Evolutionary conservation across 2,888 invertebrate species (phyloP), one percentile per base, ranked within the genome.

Genomic region (Eupelmus urozonus): DNA sequence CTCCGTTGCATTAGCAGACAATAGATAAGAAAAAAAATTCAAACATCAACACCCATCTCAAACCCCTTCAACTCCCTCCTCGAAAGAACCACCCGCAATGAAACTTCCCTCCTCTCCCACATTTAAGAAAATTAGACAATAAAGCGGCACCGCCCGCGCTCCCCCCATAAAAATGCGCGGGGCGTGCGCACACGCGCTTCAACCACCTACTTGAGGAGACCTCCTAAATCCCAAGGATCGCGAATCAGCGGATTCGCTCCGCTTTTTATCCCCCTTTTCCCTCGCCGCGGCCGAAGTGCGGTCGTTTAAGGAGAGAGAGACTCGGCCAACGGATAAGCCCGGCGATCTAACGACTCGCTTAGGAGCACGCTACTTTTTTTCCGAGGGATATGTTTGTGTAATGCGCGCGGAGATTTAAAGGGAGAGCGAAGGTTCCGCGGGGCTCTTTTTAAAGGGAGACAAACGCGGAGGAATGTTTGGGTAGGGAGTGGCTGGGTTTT

Each of bases 111-210:
- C 9, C 34, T 34, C 9, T 34, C 11, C 11, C 5, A 16, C 51
- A 20, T 51, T 51, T 51, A 51, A 51, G 18, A 51, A 51, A 51
- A 51, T 51, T 51, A 51, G 18, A 20, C 20, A n/a, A 51, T 51
- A 51, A 51, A 51, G 18, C 20, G 20, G 2, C n/a, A n/a, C n/a
- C n/a, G n/a, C n/a, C n/a, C n/a, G n/a, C n/a, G n/a, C n/a, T n/a
- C n/a, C n/a, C n/a, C n/a, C n/a, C n/a, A n/a, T n/a, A n/a, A n/a
- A n/a, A n/a, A n/a, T n/a, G n/a, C n/a, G n/a, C n/a, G n/a, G n/a
- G n/a, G n/a, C n/a, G n/a, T n/a, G n/a, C n/a, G n/a, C n/a, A n/a
- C n/a, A n/a, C n/a, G n/a, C n/a, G n/a, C n/a, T n/a, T n/a, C n/a
- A n/a, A n/a, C n/a, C n/a, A n/a, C n/a, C n/a, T 16, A 7, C 20